Evolutionary conservation across 2,797 vertebrate genomes (phyloP).

Genomic region (Macropus fuliginosus): DNA sequence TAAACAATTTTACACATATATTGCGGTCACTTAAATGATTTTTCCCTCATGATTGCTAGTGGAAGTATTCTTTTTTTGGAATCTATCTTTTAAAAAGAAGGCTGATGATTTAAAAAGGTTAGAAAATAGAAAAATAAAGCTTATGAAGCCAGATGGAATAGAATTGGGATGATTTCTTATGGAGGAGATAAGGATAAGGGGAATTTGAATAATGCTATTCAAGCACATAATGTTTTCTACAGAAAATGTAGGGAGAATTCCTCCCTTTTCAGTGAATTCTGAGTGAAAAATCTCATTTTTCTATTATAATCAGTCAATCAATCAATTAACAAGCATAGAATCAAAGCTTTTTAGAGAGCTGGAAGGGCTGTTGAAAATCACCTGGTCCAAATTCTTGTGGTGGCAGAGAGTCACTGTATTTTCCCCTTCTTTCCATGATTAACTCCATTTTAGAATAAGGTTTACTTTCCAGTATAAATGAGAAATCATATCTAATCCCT

Average conservation of each 20-base stretch:
- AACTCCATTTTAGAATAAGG: not conserved
- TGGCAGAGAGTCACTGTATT: not conserved
- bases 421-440: not conserved
- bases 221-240: not conserved
- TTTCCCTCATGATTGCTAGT: not conserved
- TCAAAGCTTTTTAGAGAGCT: not conserved
- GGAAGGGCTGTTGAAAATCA: not conserved
- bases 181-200: not conserved
- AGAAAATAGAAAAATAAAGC: conserved; percentile 24
- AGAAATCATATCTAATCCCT: not conserved
- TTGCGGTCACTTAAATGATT: not conserved
- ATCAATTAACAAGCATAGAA: not conserved
- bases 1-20: not conserved
- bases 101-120: not conserved
- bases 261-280: not conserved
- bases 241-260: not conserved
- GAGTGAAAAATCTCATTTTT: not conserved
- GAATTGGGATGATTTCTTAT: not conserved
- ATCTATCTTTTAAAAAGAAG: not conserved
- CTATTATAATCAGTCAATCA: not conserved
- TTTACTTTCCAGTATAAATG: not conserved
- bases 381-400: not conserved
- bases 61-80: not conserved
- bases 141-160: not conserved
- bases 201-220: not conserved